These are phyloP conservation scores for Limanda limanda DNA, from an alignment of 2,113 vertebrate genomes.

Conservation along the genomic window DNA sequence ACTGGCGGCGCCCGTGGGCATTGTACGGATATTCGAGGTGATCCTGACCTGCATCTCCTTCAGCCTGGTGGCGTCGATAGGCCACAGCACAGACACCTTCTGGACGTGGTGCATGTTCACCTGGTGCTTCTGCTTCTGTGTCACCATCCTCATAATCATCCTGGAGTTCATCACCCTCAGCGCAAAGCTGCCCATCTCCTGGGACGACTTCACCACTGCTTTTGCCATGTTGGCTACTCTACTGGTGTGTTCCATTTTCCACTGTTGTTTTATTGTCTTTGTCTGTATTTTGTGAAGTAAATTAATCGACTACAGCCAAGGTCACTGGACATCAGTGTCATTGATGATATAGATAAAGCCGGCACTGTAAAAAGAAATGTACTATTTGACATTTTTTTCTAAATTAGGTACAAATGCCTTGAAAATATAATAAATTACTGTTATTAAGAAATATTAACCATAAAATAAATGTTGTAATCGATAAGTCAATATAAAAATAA, in stretches of 20 bases:
- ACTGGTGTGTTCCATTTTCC: slow-evolving; percentile 73
- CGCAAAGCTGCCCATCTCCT: slow-evolving; percentile 83
- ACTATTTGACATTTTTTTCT: too few species aligned
- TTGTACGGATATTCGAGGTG: slow-evolving; percentile 82
- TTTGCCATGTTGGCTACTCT: slow-evolving; percentile 87
- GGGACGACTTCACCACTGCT: slow-evolving; percentile 88
- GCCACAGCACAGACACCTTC: rapidly evolving
- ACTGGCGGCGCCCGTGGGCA: slow-evolving; percentile 79
- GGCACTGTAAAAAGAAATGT: too few species aligned
- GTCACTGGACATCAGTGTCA: too few species aligned
- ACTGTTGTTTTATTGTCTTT: background rate
- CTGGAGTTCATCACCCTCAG: slow-evolving; percentile 82
- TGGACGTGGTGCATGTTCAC: slow-evolving; percentile 89
- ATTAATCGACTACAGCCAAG: background rate
- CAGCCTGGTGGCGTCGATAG: slow-evolving; percentile 84
- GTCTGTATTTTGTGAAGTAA: background rate
- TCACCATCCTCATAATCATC: slow-evolving; percentile 84
- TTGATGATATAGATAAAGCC: too few species aligned
- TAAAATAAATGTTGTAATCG: too few species aligned
- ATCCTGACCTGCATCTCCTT: slow-evolving; percentile 85
- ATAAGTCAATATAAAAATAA: too few species aligned
- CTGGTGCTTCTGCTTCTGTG: slow-evolving; percentile 87
- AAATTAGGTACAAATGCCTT: too few species aligned
- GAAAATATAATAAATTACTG: too few species aligned
- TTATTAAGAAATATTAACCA: too few species aligned